Percentiles rank a stretch among this genome's conserved stretches.
Evolutionary conservation across 2,888 invertebrate genomes (phyloP).

Genomic region (Phengaris alcon): DNA sequence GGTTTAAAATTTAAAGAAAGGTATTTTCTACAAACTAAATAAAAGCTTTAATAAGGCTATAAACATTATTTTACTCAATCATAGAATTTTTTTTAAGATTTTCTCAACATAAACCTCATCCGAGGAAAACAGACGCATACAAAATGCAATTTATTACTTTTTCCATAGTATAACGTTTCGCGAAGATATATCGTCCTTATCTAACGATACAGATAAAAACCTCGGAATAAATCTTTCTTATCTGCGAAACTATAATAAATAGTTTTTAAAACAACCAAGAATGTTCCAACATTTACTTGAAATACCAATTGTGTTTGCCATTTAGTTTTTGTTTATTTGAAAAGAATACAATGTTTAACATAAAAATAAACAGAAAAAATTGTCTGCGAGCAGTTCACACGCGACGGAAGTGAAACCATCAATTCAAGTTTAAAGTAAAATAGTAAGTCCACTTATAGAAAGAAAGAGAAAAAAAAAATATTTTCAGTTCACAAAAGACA

Average conservation of each 20-base stretch:
- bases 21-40: too few relatives aligned
- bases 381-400: too few relatives aligned
- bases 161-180: conserved; percentile 1
- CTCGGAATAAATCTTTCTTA: conserved; percentile 10
- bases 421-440: too few relatives aligned
- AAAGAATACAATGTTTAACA: background rate
- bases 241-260: conserved; percentile 1
- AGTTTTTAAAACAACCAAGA: background rate
- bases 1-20: too few relatives aligned
- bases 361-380: background rate
- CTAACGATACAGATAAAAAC: conserved; percentile 16
- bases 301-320: background rate
- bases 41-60: background rate
- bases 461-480: too few relatives aligned
- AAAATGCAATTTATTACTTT: conserved; percentile 21
- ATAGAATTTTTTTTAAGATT: background rate
- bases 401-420: too few relatives aligned
- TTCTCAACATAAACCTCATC: conserved; percentile 3
- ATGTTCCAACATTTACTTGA: background rate
- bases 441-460: too few relatives aligned
- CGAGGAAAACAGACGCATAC: background rate
- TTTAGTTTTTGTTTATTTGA: background rate
- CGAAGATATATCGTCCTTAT: background rate
- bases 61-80: background rate
- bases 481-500: too few relatives aligned